phyloP scores from a whole-genome alignment of 2,113 vertebrate species.

The Eulemur rufifrons region DNA sequence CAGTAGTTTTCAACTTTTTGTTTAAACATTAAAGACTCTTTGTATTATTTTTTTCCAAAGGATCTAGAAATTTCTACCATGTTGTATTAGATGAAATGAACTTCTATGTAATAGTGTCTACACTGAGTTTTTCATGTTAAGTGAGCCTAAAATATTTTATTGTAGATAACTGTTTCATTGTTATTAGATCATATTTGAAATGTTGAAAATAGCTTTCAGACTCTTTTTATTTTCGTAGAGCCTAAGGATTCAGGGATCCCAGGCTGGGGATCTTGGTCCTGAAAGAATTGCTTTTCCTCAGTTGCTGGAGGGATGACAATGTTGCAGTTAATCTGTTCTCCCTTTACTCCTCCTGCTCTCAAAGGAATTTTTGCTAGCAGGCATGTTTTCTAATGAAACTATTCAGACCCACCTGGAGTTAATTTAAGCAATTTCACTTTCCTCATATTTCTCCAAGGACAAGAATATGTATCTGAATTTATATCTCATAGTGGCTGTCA shows the following conservation, averaged over 20 bases:
- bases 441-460: background rate
- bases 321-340: background rate
- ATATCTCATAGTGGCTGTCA: background rate
- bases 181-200: background rate
- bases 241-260: background rate
- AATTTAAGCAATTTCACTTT: background rate
- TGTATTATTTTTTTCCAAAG: background rate
- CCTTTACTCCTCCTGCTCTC: background rate
- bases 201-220: background rate
- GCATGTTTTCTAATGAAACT: background rate
- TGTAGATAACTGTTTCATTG: background rate
- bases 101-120: background rate
- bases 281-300: background rate
- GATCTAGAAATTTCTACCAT: background rate
- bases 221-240: background rate
- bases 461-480: constrained; percentile 3
- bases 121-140: background rate
- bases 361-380: background rate
- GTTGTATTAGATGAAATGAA: background rate
- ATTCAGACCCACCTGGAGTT: constrained; percentile 10
- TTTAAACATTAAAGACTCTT: background rate
- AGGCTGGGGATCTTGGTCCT: background rate
- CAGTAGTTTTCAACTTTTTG: background rate
- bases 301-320: background rate
- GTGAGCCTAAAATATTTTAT: background rate